A percentile compares a stretch with the other conserved stretches of the same genome.
phyloP scores from a whole-genome alignment of 64 coral and sea anemone species.

The Cladopsammia gracilis region DNA sequence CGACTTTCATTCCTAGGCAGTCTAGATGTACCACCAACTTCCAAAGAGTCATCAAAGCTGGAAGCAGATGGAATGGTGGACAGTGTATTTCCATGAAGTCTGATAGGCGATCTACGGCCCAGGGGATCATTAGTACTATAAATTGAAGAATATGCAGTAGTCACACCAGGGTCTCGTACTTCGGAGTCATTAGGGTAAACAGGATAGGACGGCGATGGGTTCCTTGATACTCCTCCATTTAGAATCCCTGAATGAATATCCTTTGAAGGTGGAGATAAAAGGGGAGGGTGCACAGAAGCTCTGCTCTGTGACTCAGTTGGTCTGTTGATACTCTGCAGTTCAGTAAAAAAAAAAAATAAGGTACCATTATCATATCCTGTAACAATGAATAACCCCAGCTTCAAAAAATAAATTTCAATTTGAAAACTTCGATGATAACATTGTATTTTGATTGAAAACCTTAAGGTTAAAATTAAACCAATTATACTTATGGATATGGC shows the following conservation, averaged over 20 bases:
- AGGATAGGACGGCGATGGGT: not conserved
- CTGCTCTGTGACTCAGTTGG: not conserved
- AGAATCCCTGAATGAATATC: not conserved
- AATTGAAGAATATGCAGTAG: constrained; percentile 8
- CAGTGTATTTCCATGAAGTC: constrained; percentile 9
- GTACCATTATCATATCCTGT: too few species aligned
- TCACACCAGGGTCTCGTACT: not conserved
- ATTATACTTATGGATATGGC: too few species aligned
- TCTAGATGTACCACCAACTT: constrained; percentile 48
- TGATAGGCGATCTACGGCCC: not conserved
- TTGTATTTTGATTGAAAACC: too few species aligned
- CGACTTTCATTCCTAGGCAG: not conserved
- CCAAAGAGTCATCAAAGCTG: constrained; percentile 89
- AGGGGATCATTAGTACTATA: constrained; percentile 1
- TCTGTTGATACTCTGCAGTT: not conserved
- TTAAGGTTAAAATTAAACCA: too few species aligned
- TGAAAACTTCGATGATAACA: too few species aligned
- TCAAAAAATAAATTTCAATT: too few species aligned
- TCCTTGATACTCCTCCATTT: constrained; percentile 13
- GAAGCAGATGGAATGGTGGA: constrained; percentile 23
- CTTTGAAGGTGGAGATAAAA: constrained; percentile 38
- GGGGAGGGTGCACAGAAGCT: not conserved
- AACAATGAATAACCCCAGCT: not conserved
- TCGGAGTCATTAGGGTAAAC: not conserved
- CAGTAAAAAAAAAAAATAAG: not conserved